Evolutionary conservation across 2,113 vertebrate genomes (phyloP).

Genomic region (Calidris pugnax): DNA sequence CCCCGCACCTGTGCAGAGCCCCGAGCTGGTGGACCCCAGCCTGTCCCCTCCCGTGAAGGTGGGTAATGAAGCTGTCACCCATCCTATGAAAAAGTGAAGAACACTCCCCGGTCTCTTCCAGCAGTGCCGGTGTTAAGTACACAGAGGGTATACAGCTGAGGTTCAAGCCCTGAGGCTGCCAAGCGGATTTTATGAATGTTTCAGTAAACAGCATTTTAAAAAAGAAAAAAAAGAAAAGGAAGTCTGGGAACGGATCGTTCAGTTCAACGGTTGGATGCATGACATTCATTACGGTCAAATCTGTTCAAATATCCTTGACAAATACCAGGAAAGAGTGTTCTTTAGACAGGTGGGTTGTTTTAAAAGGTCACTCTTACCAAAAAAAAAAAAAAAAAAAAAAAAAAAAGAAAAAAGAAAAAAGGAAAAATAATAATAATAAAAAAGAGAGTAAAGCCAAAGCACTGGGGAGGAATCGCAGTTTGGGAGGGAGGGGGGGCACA

Average conservation of each 20-base stretch:
- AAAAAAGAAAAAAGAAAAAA: too few species aligned
- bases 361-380: not conserved
- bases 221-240: not conserved
- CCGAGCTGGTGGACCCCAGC: fast-evolving
- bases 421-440: too few species aligned
- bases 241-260: not conserved
- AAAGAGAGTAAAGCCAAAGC: too few species aligned
- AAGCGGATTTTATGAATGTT: not conserved
- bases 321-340: not conserved
- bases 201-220: not conserved
- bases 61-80: not conserved
- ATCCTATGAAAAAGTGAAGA: not conserved
- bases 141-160: not conserved
- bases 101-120: not conserved
- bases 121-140: not conserved
- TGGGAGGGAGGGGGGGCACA: too few species aligned
- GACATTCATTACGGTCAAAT: not conserved
- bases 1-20: fast-evolving
- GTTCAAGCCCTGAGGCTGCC: not conserved
- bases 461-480: too few species aligned
- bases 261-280: not conserved
- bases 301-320: slow-evolving; percentile 4
- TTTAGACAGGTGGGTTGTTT: not conserved
- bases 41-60: fast-evolving
- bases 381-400: not conserved